Base-by-base conservation (phyloP, 2,797 vertebrate species). In the Adrianichthys oophorus region DNA sequence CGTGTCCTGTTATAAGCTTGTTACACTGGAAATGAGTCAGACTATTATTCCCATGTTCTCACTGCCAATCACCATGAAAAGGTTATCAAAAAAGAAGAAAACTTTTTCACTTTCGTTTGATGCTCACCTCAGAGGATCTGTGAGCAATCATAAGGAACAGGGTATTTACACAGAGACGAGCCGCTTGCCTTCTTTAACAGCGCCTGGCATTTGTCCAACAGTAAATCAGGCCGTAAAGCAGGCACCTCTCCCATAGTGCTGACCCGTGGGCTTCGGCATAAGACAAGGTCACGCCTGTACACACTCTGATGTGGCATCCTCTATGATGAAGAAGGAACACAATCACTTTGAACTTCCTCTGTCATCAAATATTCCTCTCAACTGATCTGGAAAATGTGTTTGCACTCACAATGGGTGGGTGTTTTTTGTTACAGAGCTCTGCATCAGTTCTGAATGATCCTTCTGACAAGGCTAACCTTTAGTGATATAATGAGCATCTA, bases 401-500 rank as follows among this genome's bases (percentile, higher is more conserved):
- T 79, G 84, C 51, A 70, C 84, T 89, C 81, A 79, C 26, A 26
- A 55, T 60, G 67, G 78, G 70, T 74, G 65, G 68, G 87, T 92
- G 90, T 88, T 93, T 91, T 89, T 81, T 86, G 84, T 92, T 93
- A 91, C 82, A 89, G 74, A 59, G 67, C 82, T 69, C 89, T 86
- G 82, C 88, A 84, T 92, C 86, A 85, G 84, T 80, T 72, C 85
- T 46, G 79, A 82, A 80, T 83, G 85, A 91, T 86, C 86, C 77
- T 68, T 71, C 32, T 82, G 84, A 89, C 72, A 87, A 78, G 82
- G 61, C 71, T 86, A 80, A 72, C 55, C 59, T 46, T 24, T 48
- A 59, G 56, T 74, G 62, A 80, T 85, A 87, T 87, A 82, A 81
- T 87, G 87, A 72, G 86, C 29, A 15, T 87, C 76, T 81, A 84